Conservation (phyloP, 1,140 invertebrate species). For the Pteromalus puparum region DNA sequence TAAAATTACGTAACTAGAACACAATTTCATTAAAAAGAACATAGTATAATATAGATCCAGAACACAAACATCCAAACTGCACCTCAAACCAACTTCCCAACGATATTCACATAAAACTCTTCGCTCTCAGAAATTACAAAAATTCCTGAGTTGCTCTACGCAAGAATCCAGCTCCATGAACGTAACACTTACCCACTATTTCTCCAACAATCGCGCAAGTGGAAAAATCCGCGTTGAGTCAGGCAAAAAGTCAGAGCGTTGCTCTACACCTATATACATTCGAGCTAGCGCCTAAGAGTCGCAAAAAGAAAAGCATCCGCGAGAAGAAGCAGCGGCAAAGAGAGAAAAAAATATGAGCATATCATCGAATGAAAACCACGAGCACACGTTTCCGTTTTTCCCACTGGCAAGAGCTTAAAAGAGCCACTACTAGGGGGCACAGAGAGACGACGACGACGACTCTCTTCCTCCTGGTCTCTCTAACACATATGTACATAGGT, state of each 20-base stretch:
- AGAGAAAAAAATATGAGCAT: not conserved
- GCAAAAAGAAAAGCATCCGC: not conserved
- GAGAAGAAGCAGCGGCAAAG: not conserved
- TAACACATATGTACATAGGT: too few relatives aligned
- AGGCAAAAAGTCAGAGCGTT: not conserved
- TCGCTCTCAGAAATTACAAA: too few relatives aligned
- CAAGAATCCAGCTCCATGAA: not conserved
- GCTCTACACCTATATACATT: not conserved
- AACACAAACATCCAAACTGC: too few relatives aligned
- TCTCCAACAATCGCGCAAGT: slow-evolving; percentile 17
- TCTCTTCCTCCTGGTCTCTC: too few relatives aligned
- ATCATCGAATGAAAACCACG: slow-evolving; percentile 5
- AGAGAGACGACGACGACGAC: too few relatives aligned
- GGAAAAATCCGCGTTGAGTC: slow-evolving; percentile 40
- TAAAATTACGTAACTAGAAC: too few relatives aligned
- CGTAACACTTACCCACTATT: not conserved
- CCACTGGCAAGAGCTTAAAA: not conserved
- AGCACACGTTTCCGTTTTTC: not conserved
- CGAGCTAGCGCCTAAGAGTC: not conserved
- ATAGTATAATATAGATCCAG: too few relatives aligned
- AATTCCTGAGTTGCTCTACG: too few relatives aligned
- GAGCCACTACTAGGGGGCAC: too few relatives aligned
- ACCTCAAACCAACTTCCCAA: too few relatives aligned
- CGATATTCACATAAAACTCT: too few relatives aligned
- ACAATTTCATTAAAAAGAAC: too few relatives aligned